A percentile compares a stretch with the other conserved stretches of the same genome.
Conservation (phyloP, 1,140 invertebrate species). For the Coptotermes formosanus region DNA sequence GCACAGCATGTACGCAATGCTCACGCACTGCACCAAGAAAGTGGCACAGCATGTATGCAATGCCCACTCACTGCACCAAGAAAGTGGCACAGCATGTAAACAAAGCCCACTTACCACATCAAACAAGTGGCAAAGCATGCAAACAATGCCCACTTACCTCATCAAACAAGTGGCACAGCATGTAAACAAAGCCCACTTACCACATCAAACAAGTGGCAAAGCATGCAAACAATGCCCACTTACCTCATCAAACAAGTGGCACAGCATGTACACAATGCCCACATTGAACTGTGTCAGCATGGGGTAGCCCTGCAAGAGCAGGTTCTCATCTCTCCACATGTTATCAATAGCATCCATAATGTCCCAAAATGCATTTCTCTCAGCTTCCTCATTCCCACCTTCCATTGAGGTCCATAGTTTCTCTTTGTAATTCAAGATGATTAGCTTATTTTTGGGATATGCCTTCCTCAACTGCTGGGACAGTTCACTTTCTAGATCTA, state of each 20-base stretch:
- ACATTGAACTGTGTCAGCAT: constrained; percentile 36
- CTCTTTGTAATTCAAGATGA: constrained; percentile 18
- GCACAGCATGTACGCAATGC: no score
- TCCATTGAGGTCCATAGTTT: constrained; percentile 18
- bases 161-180: no score
- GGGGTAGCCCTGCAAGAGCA: constrained; percentile 29
- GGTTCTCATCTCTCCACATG: constrained; percentile 11
- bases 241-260: constrained; percentile 32
- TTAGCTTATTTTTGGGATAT: not conserved
- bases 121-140: no score
- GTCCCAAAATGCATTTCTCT: constrained; percentile 22
- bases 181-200: no score
- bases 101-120: no score
- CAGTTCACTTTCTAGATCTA: constrained; percentile 18
- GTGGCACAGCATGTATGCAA: no score
- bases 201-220: no score
- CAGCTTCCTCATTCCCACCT: constrained; percentile 22
- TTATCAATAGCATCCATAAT: constrained; percentile 26
- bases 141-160: no score
- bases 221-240: not conserved
- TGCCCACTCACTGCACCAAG: no score
- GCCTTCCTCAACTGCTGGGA: not conserved
- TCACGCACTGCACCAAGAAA: no score
- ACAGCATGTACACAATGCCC: constrained; percentile 32
- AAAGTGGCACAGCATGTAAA: no score